A percentile compares a stretch with the other conserved stretches of the same genome.
These are phyloP conservation scores for Ispidina lecontei DNA, from an alignment of 2,797 vertebrate species.

Conservation along the genomic window DNA sequence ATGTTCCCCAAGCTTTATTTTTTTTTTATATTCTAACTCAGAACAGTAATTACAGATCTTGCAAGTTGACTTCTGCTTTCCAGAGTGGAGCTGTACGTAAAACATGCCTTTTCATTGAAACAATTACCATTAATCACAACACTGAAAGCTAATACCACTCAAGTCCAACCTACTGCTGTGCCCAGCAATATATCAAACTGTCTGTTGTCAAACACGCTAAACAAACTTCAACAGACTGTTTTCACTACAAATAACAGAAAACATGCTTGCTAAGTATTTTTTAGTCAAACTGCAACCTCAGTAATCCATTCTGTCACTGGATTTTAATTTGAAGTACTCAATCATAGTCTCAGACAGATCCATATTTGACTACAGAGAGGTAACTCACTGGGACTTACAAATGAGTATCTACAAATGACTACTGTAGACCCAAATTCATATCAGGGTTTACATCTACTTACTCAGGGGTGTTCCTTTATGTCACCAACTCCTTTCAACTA, in stretches of 20 bases:
- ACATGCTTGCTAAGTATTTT: constrained; percentile 82
- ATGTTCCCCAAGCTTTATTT: constrained; percentile 75
- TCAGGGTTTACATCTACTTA: constrained; percentile 8
- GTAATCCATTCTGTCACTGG: constrained; percentile 77
- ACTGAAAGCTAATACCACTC: constrained; percentile 85
- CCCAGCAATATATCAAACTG: constrained; percentile 87
- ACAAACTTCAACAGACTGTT: constrained; percentile 83
- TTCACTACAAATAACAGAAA: constrained; percentile 79
- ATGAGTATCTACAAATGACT: constrained; percentile 57
- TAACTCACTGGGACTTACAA: constrained; percentile 62
- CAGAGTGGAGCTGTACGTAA: constrained; percentile 82
- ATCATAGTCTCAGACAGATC: constrained; percentile 68
- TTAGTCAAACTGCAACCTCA: constrained; percentile 79
- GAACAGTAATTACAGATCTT: constrained; percentile 83
- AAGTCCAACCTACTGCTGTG: constrained; percentile 86
- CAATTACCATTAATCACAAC: constrained; percentile 90
- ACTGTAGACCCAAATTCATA: constrained; percentile 36
- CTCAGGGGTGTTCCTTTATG: background rate
- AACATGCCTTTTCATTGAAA: constrained; percentile 84
- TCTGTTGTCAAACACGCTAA: constrained; percentile 86
- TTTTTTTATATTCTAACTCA: constrained; percentile 80
- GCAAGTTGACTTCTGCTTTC: constrained; percentile 84
- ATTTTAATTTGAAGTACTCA: constrained; percentile 80
- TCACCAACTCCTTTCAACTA: background rate
- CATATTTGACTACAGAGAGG: constrained; percentile 50